Conservation (phyloP, 23 tunicate genomes). For the Styela clava region DNA sequence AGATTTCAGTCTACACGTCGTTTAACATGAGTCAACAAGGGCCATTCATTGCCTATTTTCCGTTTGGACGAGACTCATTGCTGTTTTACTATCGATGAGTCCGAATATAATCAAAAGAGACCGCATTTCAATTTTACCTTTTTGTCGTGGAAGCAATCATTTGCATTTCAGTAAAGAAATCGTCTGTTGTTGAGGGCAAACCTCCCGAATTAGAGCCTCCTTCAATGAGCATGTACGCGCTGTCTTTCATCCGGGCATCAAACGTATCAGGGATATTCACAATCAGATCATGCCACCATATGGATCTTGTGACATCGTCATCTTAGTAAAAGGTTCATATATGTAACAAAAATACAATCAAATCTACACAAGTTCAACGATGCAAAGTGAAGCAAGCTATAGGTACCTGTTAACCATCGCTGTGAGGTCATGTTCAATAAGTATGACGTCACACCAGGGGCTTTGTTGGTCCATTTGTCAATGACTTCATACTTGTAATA, state of each 20-base stretch:
- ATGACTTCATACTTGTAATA: conserved; percentile 60
- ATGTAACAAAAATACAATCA: too few species aligned
- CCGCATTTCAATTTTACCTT: too few species aligned
- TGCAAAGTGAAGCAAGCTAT: too few species aligned
- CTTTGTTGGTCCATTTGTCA: conserved; percentile 68
- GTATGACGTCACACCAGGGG: conserved; percentile 65
- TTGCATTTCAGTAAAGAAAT: conserved; percentile 19
- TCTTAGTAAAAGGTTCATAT: conserved; percentile 3
- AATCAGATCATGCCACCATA: conserved; percentile 48
- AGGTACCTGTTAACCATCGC: conserved; percentile 92
- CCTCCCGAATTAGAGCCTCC: conserved; percentile 27
- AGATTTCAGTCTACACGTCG: too few species aligned
- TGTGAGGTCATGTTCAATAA: conserved; percentile 94
- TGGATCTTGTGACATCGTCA: conserved; percentile 32
- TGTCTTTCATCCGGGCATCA: conserved; percentile 18
- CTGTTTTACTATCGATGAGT: too few species aligned
- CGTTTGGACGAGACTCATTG: too few species aligned
- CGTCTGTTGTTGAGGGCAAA: conserved; percentile 9
- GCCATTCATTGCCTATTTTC: too few species aligned
- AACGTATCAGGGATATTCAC: conserved; percentile 26
- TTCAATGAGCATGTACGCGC: conserved; percentile 40
- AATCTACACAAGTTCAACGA: too few species aligned
- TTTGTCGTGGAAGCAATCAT: conserved; percentile 10
- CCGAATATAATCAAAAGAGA: too few species aligned
- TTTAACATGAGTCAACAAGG: too few species aligned